Base-by-base conservation (phyloP, 2,113 vertebrate genomes). In the Tupaia tana region DNA sequence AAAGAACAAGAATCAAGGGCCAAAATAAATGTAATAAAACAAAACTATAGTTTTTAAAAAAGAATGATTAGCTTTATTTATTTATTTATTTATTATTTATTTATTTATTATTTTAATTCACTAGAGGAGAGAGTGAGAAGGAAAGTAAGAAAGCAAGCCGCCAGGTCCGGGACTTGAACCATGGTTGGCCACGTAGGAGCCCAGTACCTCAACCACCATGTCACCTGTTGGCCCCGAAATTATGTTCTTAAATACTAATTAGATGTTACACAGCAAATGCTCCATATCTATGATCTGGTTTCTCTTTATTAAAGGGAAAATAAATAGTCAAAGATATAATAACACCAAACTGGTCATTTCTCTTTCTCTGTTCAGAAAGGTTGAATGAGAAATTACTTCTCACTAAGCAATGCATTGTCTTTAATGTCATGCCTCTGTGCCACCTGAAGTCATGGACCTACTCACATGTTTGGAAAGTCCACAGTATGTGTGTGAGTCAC, bases 251-350 rank as follows among this genome's bases (percentile, higher is more conserved):
- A 70, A 43, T 63, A 69, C 29, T 58, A 54, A 56, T 29, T 16
- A 63, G 29, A 73, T 52, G 20, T n/a, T 34, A 4, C 34, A 24
- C 22, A 18, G 71, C 56, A 80, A 63, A 69, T 80, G 19, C 14
- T 66, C 70, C 25, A 15, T 58, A n/a, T 31, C 31, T 67, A 10
- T 58, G 24, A 82, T 20, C 15, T 75, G 29, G 10, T 27, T 74
- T 95, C 75, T 63, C 19, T 86, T 86, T 78, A 59, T 91, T 43
- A 74, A 74, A 74, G 22, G 29, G 29, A 63, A 95, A 16, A 63
- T 74, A 29, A 67, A 34, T 63, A n/a, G 64, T 73, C 82, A n/a
- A 58, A 82, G 63, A 29, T 74, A 20, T 11, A 12, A 63, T 67
- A 86, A n/a, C n/a, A 78, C 9, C 54, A 25, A 67, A 83, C 6